These are phyloP conservation scores for Venturia canescens DNA, from an alignment of 1,140 invertebrate genomes.

Conservation along the genomic window DNA sequence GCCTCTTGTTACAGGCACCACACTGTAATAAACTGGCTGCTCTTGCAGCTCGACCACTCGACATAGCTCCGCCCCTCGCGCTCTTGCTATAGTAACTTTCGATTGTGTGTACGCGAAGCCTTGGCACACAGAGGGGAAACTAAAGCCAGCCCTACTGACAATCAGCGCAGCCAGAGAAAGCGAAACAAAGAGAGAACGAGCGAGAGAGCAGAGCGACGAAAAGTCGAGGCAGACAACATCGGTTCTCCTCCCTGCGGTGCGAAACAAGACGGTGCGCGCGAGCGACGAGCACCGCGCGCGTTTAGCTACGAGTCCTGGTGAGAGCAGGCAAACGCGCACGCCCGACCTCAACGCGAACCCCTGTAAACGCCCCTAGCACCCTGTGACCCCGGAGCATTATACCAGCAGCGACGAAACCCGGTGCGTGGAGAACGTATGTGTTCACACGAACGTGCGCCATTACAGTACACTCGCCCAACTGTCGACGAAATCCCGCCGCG, in stretches of 20 bases:
- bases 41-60: slow-evolving; percentile 47
- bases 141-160: slow-evolving; percentile 65
- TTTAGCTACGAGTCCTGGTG: slow-evolving; percentile 33
- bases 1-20: slow-evolving; percentile 19
- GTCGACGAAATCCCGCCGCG: slow-evolving; percentile 52
- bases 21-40: slow-evolving; percentile 39
- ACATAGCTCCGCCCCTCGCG: slow-evolving; percentile 63
- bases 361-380: slow-evolving; percentile 58
- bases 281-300: slow-evolving; percentile 48
- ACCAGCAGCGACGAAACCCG: slow-evolving; percentile 25
- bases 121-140: slow-evolving; percentile 49
- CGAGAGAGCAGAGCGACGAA: slow-evolving; percentile 44
- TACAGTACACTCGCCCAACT: slow-evolving; percentile 52
- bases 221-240: slow-evolving; percentile 12
- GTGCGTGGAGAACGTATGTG: slow-evolving; percentile 48
- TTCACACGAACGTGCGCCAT: slow-evolving; percentile 41
- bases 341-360: slow-evolving; percentile 46
- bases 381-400: slow-evolving; percentile 54
- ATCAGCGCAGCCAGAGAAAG: slow-evolving; percentile 51
- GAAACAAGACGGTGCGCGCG: slow-evolving; percentile 55
- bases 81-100: slow-evolving; percentile 59
- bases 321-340: slow-evolving; percentile 9
- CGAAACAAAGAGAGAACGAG: slow-evolving; percentile 47
- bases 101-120: slow-evolving; percentile 61
- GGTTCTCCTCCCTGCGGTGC: slow-evolving; percentile 23